Base-by-base conservation (phyloP, 2,888 invertebrate genomes). In the Hirtodrosophila trivittata region DNA sequence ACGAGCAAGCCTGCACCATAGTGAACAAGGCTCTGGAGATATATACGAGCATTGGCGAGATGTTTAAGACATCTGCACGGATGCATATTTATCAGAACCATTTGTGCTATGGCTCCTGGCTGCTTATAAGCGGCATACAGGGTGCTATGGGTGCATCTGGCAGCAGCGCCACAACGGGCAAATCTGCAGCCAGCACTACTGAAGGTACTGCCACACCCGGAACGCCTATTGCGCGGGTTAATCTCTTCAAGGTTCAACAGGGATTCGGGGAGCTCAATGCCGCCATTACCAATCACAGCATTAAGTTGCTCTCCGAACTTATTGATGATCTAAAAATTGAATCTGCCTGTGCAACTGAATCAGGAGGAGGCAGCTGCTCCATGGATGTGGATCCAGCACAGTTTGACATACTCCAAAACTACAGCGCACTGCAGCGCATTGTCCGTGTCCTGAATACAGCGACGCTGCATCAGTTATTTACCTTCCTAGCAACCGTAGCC, bases 21-120 rank as follows among this genome's bases (percentile, higher is more conserved):
- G 97, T 98, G 0, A 97, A 97, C 89, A 97, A 96, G 89, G 95
- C 96, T 21, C 92, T 98, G 64, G 96, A 96, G 89, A 94, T 97
- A 77, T 97, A 96, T 91, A 95, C 94, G 74, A 93, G 93, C 73
- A 94, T 97, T 59, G 95, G 96, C 1, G 93, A 93, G 68, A 94
- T 95, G 30, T 95, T 97, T 77, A 95, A 95, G 88, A 93, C 93
- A 50, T 97, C 97, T 3, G 96, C 97, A 0, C 93, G 97, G 76
- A 96, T 97, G 43, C 90, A 96, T 94, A 93, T 96, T 41, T 94
- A 96, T 82, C 97, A 97, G 91, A 98, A 98, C 91, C 95, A 97
- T 89, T 92, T 97, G 63, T 93, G 97, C 91, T 94, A 97, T 75
- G 97, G 97, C 6, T 94, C 95, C 0, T 97, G 97, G 97, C 92